phyloP scores from a whole-genome alignment of 2,797 vertebrate species.

The Bradypodion pumilum region DNA sequence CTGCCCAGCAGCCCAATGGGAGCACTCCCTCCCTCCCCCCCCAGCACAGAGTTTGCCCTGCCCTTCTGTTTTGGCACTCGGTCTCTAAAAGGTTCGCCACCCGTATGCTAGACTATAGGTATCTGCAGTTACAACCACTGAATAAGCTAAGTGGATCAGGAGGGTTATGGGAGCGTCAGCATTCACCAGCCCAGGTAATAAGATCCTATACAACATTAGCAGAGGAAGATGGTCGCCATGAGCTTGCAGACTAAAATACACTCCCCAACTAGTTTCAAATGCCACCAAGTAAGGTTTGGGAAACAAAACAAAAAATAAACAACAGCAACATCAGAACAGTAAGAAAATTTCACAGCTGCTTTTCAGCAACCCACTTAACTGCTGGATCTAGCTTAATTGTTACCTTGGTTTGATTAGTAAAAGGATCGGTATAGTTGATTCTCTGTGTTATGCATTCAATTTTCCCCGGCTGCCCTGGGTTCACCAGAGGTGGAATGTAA shows the following conservation, averaged over 20 bases:
- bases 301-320: constrained; percentile 26
- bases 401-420: constrained; percentile 87
- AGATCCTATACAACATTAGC: not conserved
- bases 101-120: not conserved
- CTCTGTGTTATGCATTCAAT: constrained; percentile 79
- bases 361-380: not conserved
- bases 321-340: not conserved
- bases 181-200: no score
- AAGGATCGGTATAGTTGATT: constrained; percentile 88
- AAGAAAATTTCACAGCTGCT: not conserved
- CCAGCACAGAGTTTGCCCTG: no score
- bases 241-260: constrained; percentile 3
- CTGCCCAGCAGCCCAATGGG: no score
- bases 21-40: no score
- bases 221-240: not conserved
- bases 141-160: no score
- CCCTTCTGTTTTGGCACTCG: no score
- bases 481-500: constrained; percentile 85
- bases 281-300: not conserved
- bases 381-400: constrained; percentile 29
- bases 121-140: not conserved
- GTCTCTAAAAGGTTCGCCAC: no score
- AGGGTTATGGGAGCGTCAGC: no score
- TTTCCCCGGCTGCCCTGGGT: constrained; percentile 80
- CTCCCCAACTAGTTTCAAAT: constrained; percentile 3